Conservation (phyloP, 2,888 invertebrate species). For the Escarpia spicata region DNA sequence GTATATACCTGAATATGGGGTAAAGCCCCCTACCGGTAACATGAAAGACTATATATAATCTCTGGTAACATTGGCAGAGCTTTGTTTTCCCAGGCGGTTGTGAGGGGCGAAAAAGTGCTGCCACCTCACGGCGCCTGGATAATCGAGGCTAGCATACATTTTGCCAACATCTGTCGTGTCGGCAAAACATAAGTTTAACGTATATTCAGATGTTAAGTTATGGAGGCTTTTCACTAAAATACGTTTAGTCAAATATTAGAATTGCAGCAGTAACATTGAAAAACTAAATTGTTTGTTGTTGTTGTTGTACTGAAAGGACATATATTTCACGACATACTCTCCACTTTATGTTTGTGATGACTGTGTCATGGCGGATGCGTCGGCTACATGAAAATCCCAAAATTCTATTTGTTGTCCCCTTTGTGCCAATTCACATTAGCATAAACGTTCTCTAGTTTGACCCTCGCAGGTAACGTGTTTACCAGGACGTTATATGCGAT, state of each 20-base stretch:
- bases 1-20: too few species aligned
- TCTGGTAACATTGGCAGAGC: too few species aligned
- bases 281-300: not conserved
- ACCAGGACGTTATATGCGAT: not conserved
- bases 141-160: not conserved
- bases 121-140: too few species aligned
- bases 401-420: not conserved
- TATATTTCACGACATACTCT: not conserved
- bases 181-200: not conserved
- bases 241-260: not conserved
- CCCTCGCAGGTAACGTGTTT: not conserved
- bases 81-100: too few species aligned
- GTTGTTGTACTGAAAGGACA: not conserved
- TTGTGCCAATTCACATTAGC: not conserved
- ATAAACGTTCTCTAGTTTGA: not conserved
- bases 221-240: not conserved
- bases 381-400: not conserved
- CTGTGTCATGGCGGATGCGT: slow-evolving; percentile 16
- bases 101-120: too few species aligned
- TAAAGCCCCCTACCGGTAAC: too few species aligned
- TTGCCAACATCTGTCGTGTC: not conserved
- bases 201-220: not conserved
- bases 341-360: slow-evolving; percentile 1
- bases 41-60: too few species aligned
- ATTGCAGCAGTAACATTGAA: not conserved